phyloP scores from a whole-genome alignment of 1,140 invertebrate genomes.

The Drosophila bipectinata region DNA sequence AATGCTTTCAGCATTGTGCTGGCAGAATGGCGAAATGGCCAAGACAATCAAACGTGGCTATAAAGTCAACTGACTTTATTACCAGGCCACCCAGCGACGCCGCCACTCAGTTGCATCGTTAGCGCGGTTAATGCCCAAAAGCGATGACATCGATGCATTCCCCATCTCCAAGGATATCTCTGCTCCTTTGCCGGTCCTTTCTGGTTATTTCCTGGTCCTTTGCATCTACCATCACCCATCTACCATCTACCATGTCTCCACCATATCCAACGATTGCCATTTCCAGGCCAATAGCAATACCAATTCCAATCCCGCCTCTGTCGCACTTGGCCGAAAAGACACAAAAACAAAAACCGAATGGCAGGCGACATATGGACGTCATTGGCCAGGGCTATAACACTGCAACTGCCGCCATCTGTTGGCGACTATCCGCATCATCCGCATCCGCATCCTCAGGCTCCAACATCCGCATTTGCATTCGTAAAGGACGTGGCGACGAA shows the following conservation, averaged over 20 bases:
- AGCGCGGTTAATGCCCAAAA: constrained; percentile 62
- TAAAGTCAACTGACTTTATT: constrained; percentile 75
- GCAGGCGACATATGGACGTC: constrained; percentile 73
- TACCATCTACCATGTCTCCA: background rate
- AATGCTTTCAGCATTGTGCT: background rate
- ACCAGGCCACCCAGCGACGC: constrained; percentile 21
- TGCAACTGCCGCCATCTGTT: constrained; percentile 17
- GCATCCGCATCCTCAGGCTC: background rate
- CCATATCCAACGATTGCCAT: constrained; percentile 24
- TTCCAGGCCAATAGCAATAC: constrained; percentile 28
- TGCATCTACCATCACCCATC: constrained; percentile 1
- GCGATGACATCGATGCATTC: constrained; percentile 26
- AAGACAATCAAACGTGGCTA: constrained; percentile 56
- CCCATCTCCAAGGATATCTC: constrained; percentile 6
- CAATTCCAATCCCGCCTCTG: constrained; percentile 1
- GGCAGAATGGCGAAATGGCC: constrained; percentile 24
- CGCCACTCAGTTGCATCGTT: constrained; percentile 53
- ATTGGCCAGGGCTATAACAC: constrained; percentile 46
- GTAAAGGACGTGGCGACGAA: background rate
- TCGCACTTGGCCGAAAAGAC: constrained; percentile 18
- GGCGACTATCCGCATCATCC: constrained; percentile 26
- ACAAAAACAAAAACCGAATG: constrained; percentile 3
- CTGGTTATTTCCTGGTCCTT: background rate
- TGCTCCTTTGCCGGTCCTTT: background rate
- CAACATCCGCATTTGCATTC: background rate